Percentiles rank a stretch among this genome's conserved stretches.
Conservation (phyloP, 2,888 invertebrate genomes). For the Xestia c-nigrum region DNA sequence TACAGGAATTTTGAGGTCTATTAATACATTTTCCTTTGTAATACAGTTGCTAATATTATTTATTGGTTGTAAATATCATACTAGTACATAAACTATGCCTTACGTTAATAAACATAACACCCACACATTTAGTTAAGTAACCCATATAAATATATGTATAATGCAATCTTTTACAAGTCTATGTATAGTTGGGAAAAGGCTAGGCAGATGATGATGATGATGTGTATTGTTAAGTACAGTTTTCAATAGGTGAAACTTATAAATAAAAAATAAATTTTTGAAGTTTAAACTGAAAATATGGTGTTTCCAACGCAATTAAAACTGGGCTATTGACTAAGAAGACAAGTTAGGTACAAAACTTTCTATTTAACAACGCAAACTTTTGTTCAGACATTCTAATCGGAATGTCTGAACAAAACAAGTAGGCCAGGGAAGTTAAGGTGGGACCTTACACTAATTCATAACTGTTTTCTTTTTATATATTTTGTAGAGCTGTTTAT, state of each 20-base stretch:
- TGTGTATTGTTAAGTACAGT: not conserved
- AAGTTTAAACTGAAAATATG: not conserved
- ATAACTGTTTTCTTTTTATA: too few relatives aligned
- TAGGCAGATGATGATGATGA: too few relatives aligned
- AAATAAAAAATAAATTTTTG: not conserved
- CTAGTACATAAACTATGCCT: not conserved
- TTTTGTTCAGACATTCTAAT: not conserved
- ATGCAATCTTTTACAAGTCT: not conserved
- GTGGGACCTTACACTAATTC: too few relatives aligned
- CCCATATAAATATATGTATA: not conserved
- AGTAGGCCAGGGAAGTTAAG: too few relatives aligned
- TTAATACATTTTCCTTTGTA: slow-evolving; percentile 18
- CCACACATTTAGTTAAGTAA: not conserved
- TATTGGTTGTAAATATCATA: not conserved
- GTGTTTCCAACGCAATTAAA: not conserved
- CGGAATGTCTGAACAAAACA: not conserved
- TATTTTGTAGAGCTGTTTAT: too few relatives aligned
- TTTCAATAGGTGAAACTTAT: not conserved
- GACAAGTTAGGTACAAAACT: not conserved
- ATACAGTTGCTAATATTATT: not conserved
- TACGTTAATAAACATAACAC: not conserved
- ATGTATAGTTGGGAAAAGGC: too few relatives aligned
- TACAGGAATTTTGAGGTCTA: slow-evolving; percentile 8
- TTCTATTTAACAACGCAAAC: not conserved
- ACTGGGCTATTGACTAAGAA: not conserved